These are phyloP conservation scores for Papilio dardanus DNA, from an alignment of 1,140 invertebrate genomes.

Conservation along the genomic window DNA sequence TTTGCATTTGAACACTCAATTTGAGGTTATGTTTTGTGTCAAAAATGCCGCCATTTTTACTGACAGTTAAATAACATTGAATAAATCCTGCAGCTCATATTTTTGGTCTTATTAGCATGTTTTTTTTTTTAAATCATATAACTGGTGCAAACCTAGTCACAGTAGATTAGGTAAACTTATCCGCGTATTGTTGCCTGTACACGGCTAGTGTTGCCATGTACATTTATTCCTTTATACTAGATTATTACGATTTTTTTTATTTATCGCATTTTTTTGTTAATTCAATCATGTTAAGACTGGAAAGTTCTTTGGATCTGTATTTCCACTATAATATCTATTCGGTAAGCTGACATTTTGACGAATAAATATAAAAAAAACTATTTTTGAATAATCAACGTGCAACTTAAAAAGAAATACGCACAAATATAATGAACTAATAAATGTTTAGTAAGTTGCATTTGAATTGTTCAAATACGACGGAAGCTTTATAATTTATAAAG, in stretches of 20 bases:
- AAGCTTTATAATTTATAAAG: neutral
- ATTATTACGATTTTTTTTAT: conserved; percentile 41
- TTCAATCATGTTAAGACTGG: conserved; percentile 45
- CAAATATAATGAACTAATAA: neutral
- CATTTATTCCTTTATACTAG: conserved; percentile 42
- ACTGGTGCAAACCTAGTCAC: conserved; percentile 35
- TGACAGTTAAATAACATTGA: neutral
- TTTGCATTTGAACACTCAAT: neutral
- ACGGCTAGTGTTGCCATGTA: conserved; percentile 27
- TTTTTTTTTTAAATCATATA: conserved; percentile 7
- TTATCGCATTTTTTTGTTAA: conserved; percentile 47
- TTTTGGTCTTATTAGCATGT: neutral
- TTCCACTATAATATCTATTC: conserved; percentile 23
- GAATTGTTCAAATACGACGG: neutral
- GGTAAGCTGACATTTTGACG: conserved; percentile 1
- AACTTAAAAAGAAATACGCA: neutral
- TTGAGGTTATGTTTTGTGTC: conserved; percentile 11
- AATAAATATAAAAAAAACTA: neutral
- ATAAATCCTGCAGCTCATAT: neutral
- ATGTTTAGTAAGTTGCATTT: neutral
- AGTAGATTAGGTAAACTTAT: conserved; percentile 4
- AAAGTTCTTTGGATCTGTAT: conserved; percentile 27
- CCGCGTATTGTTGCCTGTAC: conserved; percentile 11
- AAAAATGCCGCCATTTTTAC: conserved; percentile 5
- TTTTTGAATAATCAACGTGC: neutral